A percentile compares a stretch with the other conserved stretches of the same genome.
Evolutionary conservation across 2,888 invertebrate species (phyloP).

Genomic region (Drosophila antonietae): DNA sequence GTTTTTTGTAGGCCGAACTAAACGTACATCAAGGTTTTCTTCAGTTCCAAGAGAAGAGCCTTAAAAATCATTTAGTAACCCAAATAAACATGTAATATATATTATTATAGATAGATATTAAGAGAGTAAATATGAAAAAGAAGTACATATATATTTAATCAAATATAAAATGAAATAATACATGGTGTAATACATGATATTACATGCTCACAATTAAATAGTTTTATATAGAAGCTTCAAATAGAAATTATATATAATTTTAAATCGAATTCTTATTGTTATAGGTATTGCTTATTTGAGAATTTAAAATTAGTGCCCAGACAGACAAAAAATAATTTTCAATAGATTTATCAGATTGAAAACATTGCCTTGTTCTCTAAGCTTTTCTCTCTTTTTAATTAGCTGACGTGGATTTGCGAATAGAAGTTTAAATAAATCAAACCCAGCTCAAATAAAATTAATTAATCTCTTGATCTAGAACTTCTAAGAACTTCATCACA

Average conservation of each 20-base stretch:
- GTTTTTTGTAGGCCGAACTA: not conserved
- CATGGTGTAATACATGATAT: no score
- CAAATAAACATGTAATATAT: no score
- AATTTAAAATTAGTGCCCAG: not conserved
- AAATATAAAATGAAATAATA: no score
- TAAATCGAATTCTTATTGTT: not conserved
- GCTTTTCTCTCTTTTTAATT: not conserved
- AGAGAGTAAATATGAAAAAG: no score
- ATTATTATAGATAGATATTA: no score
- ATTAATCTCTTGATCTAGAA: not conserved
- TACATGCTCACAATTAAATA: no score
- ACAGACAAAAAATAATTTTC: not conserved
- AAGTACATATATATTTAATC: no score
- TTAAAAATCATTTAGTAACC: no score
- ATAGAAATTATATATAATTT: not conserved
- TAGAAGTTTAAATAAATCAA: slow-evolving; percentile 1
- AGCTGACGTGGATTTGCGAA: not conserved
- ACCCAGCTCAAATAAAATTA: slow-evolving; percentile 12
- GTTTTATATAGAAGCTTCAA: not conserved
- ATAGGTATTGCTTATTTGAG: not conserved
- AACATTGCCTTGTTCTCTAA: not conserved
- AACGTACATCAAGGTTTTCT: not conserved
- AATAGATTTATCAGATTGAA: not conserved
- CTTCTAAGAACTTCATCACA: slow-evolving; percentile 19
- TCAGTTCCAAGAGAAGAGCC: no score